phyloP scores from a whole-genome alignment of 2,888 invertebrate genomes.

The Ophion slaviceki region DNA sequence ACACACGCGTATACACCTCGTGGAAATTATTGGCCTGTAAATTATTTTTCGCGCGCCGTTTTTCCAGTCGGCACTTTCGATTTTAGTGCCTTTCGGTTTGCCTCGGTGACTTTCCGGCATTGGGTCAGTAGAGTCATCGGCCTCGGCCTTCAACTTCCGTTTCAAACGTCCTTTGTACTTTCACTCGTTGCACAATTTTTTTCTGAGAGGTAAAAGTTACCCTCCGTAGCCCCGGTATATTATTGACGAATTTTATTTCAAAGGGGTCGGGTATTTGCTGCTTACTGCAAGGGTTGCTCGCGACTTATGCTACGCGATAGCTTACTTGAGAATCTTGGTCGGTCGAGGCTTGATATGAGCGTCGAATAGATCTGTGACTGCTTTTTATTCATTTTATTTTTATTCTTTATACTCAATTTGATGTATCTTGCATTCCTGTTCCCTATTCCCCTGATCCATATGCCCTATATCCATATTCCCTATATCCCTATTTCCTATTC shows the following conservation, averaged over 20 bases:
- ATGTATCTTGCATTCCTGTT: too few relatives aligned
- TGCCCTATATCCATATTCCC: too few relatives aligned
- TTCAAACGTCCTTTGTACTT: constrained; percentile 25
- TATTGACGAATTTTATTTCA: background rate
- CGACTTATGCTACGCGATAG: too few relatives aligned
- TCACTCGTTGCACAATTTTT: constrained; percentile 40
- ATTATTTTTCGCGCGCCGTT: constrained; percentile 66
- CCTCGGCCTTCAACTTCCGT: constrained; percentile 56
- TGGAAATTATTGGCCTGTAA: constrained; percentile 65
- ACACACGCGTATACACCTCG: background rate
- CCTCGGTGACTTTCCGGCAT: constrained; percentile 58
- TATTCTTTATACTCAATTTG: too few relatives aligned
- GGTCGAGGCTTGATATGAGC: too few relatives aligned
- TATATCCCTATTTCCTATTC: too few relatives aligned
- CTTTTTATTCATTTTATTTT: too few relatives aligned
- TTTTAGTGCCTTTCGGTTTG: constrained; percentile 68
- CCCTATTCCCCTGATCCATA: too few relatives aligned
- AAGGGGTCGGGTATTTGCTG: too few relatives aligned
- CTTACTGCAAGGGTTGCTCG: too few relatives aligned
- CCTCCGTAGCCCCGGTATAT: background rate
- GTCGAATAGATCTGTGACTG: too few relatives aligned
- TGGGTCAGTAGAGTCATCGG: constrained; percentile 70
- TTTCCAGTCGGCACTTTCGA: constrained; percentile 67
- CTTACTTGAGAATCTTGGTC: too few relatives aligned
- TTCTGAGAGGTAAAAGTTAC: background rate